These are phyloP conservation scores for Dynastes hyllus DNA, from an alignment of 2,888 invertebrate species.

Conservation along the genomic window DNA sequence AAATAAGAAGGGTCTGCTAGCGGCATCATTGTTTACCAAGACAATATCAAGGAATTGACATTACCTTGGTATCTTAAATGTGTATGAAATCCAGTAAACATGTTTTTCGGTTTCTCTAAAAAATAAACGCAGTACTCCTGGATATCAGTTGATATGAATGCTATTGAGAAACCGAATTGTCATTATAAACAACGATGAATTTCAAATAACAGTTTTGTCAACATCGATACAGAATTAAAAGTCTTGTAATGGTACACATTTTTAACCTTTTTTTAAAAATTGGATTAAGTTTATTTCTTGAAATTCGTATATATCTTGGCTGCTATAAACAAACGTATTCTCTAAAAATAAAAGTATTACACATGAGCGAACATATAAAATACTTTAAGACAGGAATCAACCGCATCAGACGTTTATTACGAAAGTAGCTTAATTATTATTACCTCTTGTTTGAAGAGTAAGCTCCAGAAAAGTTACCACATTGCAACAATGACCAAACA, in stretches of 20 bases:
- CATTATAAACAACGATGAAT: too few species aligned
- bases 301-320: neutral
- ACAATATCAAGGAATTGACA: too few species aligned
- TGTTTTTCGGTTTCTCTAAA: too few species aligned
- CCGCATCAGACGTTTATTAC: constrained; percentile 29
- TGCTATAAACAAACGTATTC: constrained; percentile 7
- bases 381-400: neutral
- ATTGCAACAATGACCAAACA: constrained; percentile 34
- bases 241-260: neutral
- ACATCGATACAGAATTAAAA: neutral
- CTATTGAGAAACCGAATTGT: too few species aligned
- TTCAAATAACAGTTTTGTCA: too few species aligned
- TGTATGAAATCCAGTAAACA: too few species aligned
- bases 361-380: constrained; percentile 1
- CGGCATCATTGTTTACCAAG: too few species aligned
- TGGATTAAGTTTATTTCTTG: neutral
- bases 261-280: neutral
- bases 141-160: too few species aligned
- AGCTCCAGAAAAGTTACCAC: constrained; percentile 7
- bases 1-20: too few species aligned
- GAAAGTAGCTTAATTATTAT: constrained; percentile 26
- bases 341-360: constrained; percentile 31
- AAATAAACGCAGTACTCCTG: too few species aligned
- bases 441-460: constrained; percentile 2
- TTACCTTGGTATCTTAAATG: too few species aligned